These are phyloP conservation scores for Dryadula phaetusa DNA, from an alignment of 2,888 invertebrate species.

Conservation along the genomic window DNA sequence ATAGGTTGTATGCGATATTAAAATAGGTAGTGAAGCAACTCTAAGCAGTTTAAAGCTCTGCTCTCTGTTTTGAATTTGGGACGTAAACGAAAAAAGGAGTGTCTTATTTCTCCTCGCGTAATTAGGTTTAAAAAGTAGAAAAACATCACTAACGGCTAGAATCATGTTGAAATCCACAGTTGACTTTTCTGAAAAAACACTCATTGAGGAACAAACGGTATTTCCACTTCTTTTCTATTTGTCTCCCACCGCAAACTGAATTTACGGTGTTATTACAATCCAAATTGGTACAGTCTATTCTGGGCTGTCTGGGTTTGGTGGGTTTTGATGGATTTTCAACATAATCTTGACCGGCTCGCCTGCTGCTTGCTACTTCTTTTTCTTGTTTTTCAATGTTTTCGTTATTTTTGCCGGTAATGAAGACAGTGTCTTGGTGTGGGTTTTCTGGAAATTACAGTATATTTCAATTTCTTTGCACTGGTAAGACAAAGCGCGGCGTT, in stretches of 20 bases:
- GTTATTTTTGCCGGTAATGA: conserved; percentile 64
- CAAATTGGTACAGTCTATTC: conserved; percentile 58
- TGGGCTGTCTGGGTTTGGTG: conserved; percentile 27
- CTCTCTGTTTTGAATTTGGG: no score
- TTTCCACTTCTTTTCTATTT: conserved; percentile 54
- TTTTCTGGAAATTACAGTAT: conserved; percentile 51
- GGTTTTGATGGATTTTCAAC: not conserved
- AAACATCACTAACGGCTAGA: conserved; percentile 63
- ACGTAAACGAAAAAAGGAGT: no score
- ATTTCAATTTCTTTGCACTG: no score
- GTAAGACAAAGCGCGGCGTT: no score
- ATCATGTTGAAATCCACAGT: conserved; percentile 65
- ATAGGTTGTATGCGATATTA: no score
- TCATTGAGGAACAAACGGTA: conserved; percentile 70
- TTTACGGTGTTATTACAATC: conserved; percentile 60
- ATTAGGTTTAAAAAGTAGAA: not conserved
- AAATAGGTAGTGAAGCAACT: no score
- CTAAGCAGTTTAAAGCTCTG: no score
- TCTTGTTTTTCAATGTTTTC: conserved; percentile 50
- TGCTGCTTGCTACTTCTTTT: no score
- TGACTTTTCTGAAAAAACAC: conserved; percentile 72
- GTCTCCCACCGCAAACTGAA: conserved; percentile 64
- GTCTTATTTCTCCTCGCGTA: no score
- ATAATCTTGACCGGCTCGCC: conserved; percentile 24
- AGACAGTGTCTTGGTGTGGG: conserved; percentile 57